Evolutionary conservation across 2,888 invertebrate species (phyloP).

Genomic region (Cetonia aurata): DNA sequence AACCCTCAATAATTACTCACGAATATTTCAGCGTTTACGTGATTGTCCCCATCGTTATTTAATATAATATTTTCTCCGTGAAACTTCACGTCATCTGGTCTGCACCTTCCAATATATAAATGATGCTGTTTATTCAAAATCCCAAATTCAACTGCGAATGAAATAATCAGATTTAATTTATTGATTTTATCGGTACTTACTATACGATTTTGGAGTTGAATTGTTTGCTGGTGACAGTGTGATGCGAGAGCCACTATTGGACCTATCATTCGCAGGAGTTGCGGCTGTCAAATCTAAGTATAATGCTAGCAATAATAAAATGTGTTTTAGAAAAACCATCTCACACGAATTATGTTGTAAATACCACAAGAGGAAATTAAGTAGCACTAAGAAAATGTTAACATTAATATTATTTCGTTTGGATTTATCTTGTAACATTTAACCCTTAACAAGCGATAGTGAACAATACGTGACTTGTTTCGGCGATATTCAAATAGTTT

Average conservation of each 20-base stretch:
- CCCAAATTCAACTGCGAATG: conserved; percentile 60
- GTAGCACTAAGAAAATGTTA: neutral
- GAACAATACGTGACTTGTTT: no score
- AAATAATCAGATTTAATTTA: neutral
- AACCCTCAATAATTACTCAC: conserved; percentile 53
- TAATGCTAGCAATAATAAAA: no score
- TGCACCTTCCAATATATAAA: conserved; percentile 63
- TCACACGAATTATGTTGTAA: no score
- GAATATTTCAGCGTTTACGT: conserved; percentile 61
- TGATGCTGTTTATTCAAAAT: conserved; percentile 60
- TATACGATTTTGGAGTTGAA: conserved; percentile 29
- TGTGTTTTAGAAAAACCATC: no score
- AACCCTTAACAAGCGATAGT: no score
- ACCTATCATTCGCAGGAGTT: no score
- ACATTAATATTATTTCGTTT: neutral
- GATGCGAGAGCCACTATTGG: no score
- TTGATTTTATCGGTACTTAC: conserved; percentile 34
- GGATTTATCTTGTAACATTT: conserved; percentile 4
- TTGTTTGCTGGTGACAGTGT: neutral
- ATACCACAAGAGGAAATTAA: no score
- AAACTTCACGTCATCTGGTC: conserved; percentile 56
- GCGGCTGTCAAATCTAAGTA: no score
- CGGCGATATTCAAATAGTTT: no score
- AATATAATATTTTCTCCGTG: conserved; percentile 65
- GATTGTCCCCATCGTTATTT: conserved; percentile 64